Percentiles rank a stretch among this genome's conserved stretches.
Conservation (phyloP, 1,140 invertebrate genomes). For the Scaptomyza graminum region DNA sequence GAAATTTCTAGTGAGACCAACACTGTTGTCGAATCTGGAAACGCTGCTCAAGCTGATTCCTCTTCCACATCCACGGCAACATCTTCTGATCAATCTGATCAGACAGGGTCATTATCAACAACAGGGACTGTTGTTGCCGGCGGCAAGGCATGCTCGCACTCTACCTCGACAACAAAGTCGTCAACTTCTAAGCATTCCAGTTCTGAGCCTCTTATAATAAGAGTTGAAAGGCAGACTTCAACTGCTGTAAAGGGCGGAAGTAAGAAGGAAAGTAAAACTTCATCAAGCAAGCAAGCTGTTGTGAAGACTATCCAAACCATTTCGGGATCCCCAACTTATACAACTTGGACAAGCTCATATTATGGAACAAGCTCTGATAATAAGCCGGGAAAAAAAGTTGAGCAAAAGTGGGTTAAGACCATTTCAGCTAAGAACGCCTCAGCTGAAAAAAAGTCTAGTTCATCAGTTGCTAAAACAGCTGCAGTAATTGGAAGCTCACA, state of each 20-base stretch:
- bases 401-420: too few species aligned
- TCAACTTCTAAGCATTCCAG: not conserved
- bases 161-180: not conserved
- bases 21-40: constrained; percentile 4
- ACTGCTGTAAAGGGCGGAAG: constrained; percentile 4
- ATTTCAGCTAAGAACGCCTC: too few species aligned
- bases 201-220: too few species aligned
- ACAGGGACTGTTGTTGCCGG: not conserved
- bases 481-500: too few species aligned
- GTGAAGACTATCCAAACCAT: not conserved
- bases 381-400: too few species aligned
- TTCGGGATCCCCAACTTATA: constrained; percentile 1
- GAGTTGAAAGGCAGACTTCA: not conserved
- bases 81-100: too few species aligned
- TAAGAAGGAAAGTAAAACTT: not conserved
- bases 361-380: too few species aligned
- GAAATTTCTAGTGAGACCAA: not conserved
- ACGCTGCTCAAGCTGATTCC: not conserved
- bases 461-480: too few species aligned
- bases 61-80: not conserved
- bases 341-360: too few species aligned
- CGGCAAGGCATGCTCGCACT: not conserved
- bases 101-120: too few species aligned
- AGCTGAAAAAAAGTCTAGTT: too few species aligned
- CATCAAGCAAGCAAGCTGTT: not conserved